Percentiles rank a stretch among this genome's conserved stretches.
Conservation (phyloP, 2,888 invertebrate genomes). For the Seladonia tumulorum region DNA sequence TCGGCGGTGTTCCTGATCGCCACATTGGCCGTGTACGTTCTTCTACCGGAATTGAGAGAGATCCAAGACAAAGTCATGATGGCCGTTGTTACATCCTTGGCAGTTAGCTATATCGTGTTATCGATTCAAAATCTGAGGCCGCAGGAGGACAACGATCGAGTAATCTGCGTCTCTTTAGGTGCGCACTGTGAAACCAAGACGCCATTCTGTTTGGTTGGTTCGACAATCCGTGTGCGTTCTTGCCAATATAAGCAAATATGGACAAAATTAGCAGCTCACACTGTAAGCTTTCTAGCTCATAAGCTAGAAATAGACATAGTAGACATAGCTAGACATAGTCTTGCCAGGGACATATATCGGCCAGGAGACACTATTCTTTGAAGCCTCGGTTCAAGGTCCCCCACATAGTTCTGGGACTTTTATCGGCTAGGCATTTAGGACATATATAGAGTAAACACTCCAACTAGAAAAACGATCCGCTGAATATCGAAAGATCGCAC, state of each 20-base stretch:
- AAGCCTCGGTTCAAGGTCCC: too few species aligned
- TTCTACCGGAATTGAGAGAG: conserved; percentile 87
- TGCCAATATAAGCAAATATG: neutral
- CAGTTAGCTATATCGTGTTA: conserved; percentile 86
- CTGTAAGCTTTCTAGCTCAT: too few species aligned
- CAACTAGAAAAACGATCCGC: neutral
- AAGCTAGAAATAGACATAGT: too few species aligned
- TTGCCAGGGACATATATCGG: too few species aligned
- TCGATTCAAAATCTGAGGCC: conserved; percentile 86
- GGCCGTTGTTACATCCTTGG: conserved; percentile 87
- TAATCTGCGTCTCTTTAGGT: conserved; percentile 86
- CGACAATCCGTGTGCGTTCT: neutral
- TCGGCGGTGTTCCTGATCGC: conserved; percentile 87
- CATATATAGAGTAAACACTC: too few species aligned
- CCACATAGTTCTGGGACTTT: too few species aligned
- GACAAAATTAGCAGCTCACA: neutral
- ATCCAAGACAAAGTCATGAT: conserved; percentile 89
- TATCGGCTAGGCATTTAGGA: too few species aligned
- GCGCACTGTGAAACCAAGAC: conserved; percentile 44
- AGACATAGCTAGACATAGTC: too few species aligned
- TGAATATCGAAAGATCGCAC: neutral
- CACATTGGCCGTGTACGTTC: conserved; percentile 87
- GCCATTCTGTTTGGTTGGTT: neutral
- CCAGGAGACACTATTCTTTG: too few species aligned
- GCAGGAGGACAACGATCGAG: conserved; percentile 63